phyloP scores from a whole-genome alignment of 2,113 vertebrate genomes.

The Anoplopoma fimbria region DNA sequence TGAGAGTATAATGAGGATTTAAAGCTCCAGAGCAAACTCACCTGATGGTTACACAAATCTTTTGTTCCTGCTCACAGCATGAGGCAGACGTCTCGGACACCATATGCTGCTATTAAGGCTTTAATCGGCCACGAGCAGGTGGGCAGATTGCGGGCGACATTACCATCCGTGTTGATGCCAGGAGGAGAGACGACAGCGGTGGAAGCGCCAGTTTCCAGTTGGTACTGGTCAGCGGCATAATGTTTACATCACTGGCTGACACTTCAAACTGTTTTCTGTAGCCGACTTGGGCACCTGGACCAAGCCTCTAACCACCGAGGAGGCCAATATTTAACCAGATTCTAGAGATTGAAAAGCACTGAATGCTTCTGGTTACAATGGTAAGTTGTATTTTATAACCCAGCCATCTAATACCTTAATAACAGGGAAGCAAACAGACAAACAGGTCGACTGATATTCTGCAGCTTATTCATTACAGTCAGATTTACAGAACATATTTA shows the following conservation, averaged over 20 bases:
- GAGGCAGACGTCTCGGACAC: conserved; percentile 53
- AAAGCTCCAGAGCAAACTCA: conserved; percentile 64
- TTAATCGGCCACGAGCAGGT: conserved; percentile 69
- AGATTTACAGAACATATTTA: conserved; percentile 27
- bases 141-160: conserved; percentile 63
- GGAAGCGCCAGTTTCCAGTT: conserved; percentile 31
- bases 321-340: neutral
- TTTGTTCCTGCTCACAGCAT: conserved; percentile 54
- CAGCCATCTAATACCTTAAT: neutral
- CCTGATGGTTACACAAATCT: conserved; percentile 72
- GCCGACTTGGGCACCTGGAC: neutral
- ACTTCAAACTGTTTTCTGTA: neutral
- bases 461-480: conserved; percentile 28
- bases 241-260: neutral
- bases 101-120: conserved; percentile 76
- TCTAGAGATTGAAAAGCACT: neutral
- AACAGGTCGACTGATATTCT: conserved; percentile 5
- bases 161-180: conserved; percentile 48
- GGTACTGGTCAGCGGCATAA: conserved; percentile 26
- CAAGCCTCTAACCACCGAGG: neutral
- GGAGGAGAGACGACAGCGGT: conserved; percentile 7
- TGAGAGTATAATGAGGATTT: conserved; percentile 73
- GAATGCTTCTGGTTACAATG: neutral
- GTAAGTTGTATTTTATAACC: neutral
- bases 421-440: neutral